Percentiles rank a stretch among this genome's conserved stretches.
Evolutionary conservation across 2,113 vertebrate genomes (phyloP).

Genomic region (Phodopus roborovskii): DNA sequence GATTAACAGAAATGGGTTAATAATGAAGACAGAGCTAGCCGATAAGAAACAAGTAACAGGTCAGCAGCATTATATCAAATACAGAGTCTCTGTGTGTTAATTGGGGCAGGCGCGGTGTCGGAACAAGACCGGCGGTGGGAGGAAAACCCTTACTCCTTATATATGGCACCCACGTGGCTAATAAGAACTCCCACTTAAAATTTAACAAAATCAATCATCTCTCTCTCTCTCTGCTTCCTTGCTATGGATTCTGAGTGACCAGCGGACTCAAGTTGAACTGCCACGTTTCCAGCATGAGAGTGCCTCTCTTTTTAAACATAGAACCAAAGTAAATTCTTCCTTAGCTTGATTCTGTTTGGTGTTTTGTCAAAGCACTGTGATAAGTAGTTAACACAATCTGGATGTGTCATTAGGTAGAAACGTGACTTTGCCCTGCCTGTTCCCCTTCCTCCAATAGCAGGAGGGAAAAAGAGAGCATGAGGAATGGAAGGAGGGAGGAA

Average conservation of each 20-base stretch:
- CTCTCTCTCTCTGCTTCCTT: neutral
- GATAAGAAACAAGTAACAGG: no score
- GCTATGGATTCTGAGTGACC: neutral
- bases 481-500: no score
- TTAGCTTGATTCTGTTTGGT: neutral
- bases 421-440: neutral
- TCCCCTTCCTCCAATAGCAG: neutral
- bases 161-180: no score
- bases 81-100: no score
- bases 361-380: neutral
- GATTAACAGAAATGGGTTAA: no score
- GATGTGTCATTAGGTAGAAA: constrained; percentile 15
- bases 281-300: neutral
- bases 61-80: no score
- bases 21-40: no score
- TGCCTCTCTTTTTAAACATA: neutral
- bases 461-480: neutral
- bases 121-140: no score
- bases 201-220: no score
- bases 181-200: no score
- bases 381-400: neutral
- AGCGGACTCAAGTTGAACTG: neutral
- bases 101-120: no score
- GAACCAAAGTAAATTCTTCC: neutral
- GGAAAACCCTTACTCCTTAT: no score